phyloP scores from a whole-genome alignment of 2,113 vertebrate species.

The Zosterops hypoxanthus region DNA sequence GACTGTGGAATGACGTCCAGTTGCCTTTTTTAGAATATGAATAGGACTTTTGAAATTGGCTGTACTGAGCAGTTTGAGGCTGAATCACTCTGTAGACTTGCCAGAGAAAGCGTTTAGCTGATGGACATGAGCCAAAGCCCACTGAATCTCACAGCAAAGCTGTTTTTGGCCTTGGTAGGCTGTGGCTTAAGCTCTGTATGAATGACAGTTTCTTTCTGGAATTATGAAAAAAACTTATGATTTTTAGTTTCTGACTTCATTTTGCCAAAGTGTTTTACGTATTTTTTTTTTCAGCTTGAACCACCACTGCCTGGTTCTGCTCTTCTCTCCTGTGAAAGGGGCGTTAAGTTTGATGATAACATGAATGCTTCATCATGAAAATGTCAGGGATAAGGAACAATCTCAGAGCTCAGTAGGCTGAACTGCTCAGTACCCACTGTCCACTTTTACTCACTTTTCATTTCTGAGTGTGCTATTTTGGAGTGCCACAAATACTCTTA shows the following conservation, averaged over 20 bases:
- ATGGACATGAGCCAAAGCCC: constrained; percentile 40
- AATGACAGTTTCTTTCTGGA: background rate
- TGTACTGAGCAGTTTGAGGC: constrained; percentile 22
- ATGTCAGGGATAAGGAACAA: background rate
- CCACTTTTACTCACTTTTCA: background rate
- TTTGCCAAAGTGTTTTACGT: background rate
- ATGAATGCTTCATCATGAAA: background rate
- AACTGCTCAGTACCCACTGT: background rate
- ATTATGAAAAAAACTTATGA: background rate
- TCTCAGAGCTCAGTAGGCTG: background rate
- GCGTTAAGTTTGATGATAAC: background rate
- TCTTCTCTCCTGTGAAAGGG: background rate
- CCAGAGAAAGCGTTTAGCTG: constrained; percentile 36
- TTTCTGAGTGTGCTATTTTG: background rate
- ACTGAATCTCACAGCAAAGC: constrained; percentile 23
- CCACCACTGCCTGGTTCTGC: background rate
- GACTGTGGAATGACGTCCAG: constrained; percentile 31
- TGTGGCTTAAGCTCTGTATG: background rate
- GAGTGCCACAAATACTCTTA: background rate
- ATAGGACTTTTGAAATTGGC: constrained; percentile 57
- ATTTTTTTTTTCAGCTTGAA: background rate
- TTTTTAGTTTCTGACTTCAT: background rate
- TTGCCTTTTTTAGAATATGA: constrained; percentile 59
- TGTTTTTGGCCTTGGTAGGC: background rate
- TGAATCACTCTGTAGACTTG: constrained; percentile 49